phyloP scores from a whole-genome alignment of 2,797 vertebrate genomes.

The Myoxocephalus aenaeus region DNA sequence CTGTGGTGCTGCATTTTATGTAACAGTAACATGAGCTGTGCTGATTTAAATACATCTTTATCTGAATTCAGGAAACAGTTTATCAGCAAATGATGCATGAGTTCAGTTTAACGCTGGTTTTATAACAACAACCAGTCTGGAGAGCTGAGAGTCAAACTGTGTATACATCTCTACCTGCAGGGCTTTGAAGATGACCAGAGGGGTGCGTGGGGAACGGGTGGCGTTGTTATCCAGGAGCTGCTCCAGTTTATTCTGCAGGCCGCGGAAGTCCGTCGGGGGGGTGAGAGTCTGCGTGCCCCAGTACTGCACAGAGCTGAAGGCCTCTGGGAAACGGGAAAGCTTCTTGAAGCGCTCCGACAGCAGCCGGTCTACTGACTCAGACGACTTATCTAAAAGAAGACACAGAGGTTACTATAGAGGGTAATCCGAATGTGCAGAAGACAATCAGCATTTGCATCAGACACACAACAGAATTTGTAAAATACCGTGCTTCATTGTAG shows the following conservation, averaged over 20 bases:
- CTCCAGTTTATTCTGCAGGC: conserved; percentile 90
- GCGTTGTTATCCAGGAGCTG: conserved; percentile 94
- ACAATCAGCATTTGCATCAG: not conserved
- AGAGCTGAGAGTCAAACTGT: not conserved
- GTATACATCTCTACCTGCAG: conserved; percentile 86
- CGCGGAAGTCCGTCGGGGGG: conserved; percentile 94
- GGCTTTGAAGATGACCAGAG: conserved; percentile 95
- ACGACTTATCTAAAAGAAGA: conserved; percentile 85
- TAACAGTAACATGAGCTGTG: not conserved
- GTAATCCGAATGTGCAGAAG: not conserved
- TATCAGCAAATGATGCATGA: not conserved
- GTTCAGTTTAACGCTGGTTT: not conserved
- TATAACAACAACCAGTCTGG: not conserved
- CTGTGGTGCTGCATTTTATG: not conserved
- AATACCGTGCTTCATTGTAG: not conserved
- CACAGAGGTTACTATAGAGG: not conserved
- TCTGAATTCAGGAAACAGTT: not conserved
- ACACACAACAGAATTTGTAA: not conserved
- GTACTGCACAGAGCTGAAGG: conserved; percentile 96
- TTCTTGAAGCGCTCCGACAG: conserved; percentile 94
- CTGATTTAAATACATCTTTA: not conserved
- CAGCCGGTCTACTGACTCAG: conserved; percentile 92
- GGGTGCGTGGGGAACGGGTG: conserved; percentile 93
- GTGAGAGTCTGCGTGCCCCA: conserved; percentile 94
- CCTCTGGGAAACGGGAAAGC: conserved; percentile 94